Percentiles rank a stretch among this genome's conserved stretches.
Conservation (phyloP, 2,113 vertebrate species). For the Siniperca chuatsi region DNA sequence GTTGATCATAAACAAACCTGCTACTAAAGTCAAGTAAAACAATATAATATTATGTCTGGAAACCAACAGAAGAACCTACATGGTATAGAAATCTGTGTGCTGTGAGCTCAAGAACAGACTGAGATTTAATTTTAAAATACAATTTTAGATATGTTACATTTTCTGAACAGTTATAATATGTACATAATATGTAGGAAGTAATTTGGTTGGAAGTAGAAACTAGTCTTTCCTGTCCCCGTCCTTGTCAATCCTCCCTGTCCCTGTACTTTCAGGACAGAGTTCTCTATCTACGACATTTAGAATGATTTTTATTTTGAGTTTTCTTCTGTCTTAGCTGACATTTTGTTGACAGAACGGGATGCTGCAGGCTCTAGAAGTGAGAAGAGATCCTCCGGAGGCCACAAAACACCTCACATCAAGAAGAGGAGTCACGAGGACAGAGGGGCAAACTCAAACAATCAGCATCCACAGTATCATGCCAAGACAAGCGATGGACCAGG, state of each 20-base stretch:
- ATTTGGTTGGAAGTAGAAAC: neutral
- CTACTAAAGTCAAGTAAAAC: neutral
- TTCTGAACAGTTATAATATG: neutral
- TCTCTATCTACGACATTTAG: neutral
- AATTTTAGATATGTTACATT: neutral
- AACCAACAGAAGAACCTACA: neutral
- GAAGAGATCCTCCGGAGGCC: conserved; percentile 44
- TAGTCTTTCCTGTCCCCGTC: neutral
- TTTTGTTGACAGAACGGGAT: conserved; percentile 45
- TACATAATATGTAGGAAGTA: no score
- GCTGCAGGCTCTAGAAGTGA: conserved; percentile 40
- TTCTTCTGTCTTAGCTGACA: neutral
- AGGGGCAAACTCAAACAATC: conserved; percentile 26
- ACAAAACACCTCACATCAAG: conserved; percentile 58
- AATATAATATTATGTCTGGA: neutral
- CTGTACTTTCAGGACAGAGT: neutral
- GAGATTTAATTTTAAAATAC: neutral
- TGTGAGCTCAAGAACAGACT: neutral
- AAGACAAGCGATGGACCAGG: conserved; percentile 73
- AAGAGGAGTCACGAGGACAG: conserved; percentile 76
- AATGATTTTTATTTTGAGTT: neutral
- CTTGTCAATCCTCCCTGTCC: neutral
- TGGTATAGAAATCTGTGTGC: neutral
- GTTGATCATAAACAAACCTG: neutral
- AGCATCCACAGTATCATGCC: conserved; percentile 64